Evolutionary conservation across 2,113 vertebrate genomes (phyloP).

Genomic region (Rhizomys pruinosus): DNA sequence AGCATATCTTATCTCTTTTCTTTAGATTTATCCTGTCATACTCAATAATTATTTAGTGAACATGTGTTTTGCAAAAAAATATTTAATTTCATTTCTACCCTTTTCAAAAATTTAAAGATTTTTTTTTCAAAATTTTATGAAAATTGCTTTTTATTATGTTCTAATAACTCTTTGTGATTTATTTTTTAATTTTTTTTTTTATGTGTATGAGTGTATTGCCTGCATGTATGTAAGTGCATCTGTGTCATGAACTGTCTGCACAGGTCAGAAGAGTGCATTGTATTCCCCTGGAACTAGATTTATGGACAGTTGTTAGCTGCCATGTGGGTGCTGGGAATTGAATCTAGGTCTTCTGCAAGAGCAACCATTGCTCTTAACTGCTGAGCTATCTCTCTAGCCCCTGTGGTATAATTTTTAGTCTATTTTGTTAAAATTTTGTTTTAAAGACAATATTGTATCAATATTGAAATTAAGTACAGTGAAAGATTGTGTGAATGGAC

Average conservation of each 20-base stretch:
- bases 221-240: too few relatives aligned
- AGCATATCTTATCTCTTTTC: background rate
- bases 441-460: background rate
- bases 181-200: too few relatives aligned
- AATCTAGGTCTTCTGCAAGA: too few relatives aligned
- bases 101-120: constrained; percentile 40
- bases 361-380: too few relatives aligned
- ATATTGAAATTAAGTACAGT: background rate
- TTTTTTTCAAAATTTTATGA: background rate
- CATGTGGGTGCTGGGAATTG: too few relatives aligned
- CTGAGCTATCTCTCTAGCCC: too few relatives aligned
- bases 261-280: too few relatives aligned
- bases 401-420: constrained; percentile 30
- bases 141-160: constrained; percentile 6
- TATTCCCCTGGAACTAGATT: too few relatives aligned
- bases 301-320: too few relatives aligned
- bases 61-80: constrained; percentile 22
- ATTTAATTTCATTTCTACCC: background rate
- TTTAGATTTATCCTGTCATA: background rate
- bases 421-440: constrained; percentile 41
- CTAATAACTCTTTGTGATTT: constrained; percentile 43
- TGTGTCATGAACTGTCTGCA: too few relatives aligned
- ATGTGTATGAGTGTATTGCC: too few relatives aligned
- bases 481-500: background rate
- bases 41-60: constrained; percentile 17